Conservation (phyloP, 2,113 vertebrate genomes). For the Corythornis vintsioides region DNA sequence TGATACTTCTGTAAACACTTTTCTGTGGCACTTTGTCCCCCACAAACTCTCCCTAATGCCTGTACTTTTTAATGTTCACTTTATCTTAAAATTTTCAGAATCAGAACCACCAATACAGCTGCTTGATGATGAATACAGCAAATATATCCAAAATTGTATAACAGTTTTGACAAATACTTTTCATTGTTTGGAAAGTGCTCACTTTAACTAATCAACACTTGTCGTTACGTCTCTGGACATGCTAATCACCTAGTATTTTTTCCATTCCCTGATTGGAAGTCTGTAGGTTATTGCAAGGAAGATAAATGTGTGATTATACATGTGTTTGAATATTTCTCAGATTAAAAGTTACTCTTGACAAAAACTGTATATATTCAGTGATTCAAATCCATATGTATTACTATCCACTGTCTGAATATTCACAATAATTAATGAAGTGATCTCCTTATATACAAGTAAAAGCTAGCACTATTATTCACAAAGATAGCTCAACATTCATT, state of each 20-base stretch:
- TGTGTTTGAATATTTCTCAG: constrained; percentile 36
- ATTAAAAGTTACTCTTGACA: constrained; percentile 45
- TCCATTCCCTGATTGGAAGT: constrained; percentile 3
- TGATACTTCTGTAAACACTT: not conserved
- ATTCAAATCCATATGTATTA: constrained; percentile 13
- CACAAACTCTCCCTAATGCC: not conserved
- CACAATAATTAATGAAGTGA: constrained; percentile 40
- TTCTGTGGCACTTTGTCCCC: not conserved
- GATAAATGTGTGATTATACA: constrained; percentile 36
- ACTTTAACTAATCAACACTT: constrained; percentile 48
- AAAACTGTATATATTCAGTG: constrained; percentile 4
- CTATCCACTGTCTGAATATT: constrained; percentile 14
- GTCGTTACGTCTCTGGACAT: not conserved
- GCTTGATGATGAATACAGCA: not conserved
- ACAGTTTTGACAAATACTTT: constrained; percentile 55
- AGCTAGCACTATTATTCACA: constrained; percentile 6
- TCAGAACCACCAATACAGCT: not conserved
- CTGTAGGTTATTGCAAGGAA: constrained; percentile 25
- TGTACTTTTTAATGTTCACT: not conserved
- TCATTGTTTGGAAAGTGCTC: constrained; percentile 45
- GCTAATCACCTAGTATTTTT: constrained; percentile 56
- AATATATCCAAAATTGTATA: not conserved
- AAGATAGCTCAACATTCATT: constrained; percentile 41
- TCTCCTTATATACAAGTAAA: not conserved
- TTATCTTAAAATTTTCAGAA: not conserved